Percentiles rank a stretch among this genome's conserved stretches.
Conservation (phyloP, 2,797 vertebrate genomes). For the Sparus aurata region DNA sequence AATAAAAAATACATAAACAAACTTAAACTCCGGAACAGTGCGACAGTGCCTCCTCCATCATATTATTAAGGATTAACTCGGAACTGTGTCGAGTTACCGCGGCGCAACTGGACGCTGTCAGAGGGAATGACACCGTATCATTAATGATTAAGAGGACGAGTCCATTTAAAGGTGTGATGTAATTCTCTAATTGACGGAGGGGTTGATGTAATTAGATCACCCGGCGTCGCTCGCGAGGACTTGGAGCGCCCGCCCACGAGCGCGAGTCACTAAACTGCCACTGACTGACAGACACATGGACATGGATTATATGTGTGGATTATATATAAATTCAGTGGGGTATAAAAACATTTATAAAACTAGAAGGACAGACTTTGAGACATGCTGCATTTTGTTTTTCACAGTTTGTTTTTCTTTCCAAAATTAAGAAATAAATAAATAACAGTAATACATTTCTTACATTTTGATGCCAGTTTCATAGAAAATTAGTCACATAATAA, state of each 20-base stretch:
- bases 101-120: slow-evolving; percentile 59
- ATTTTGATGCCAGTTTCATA: neutral
- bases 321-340: neutral
- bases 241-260: slow-evolving; percentile 17
- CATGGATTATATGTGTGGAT: no score
- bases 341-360: neutral
- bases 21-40: neutral
- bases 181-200: slow-evolving; percentile 75
- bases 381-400: neutral
- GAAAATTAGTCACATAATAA: neutral
- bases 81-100: slow-evolving; percentile 60
- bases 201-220: slow-evolving; percentile 74
- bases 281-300: slow-evolving; percentile 18
- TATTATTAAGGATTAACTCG: slow-evolving; percentile 42
- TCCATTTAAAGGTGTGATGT: slow-evolving; percentile 79
- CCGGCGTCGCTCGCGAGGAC: slow-evolving; percentile 20
- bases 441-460: neutral
- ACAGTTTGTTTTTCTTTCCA: neutral
- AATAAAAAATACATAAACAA: no score
- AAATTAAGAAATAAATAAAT: no score
- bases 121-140: slow-evolving; percentile 63
- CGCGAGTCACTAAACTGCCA: slow-evolving; percentile 24
- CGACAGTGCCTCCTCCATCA: neutral
- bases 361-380: neutral
- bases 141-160: slow-evolving; percentile 75